Conservation (phyloP, 2,888 invertebrate species). For the Miltochrista miniata region DNA sequence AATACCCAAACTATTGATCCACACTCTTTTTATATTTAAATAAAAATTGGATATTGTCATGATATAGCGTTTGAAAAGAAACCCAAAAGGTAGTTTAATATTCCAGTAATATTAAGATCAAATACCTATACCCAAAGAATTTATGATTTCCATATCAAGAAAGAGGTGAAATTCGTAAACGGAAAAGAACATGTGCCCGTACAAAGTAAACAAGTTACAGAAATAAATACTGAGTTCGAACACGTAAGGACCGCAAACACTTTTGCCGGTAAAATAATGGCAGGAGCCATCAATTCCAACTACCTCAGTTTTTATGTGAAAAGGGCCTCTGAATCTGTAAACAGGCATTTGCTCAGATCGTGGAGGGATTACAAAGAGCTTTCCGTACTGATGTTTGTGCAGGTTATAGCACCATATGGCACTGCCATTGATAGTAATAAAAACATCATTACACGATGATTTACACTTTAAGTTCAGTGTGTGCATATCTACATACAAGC, state of each 20-base stretch:
- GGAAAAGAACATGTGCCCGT: too few species aligned
- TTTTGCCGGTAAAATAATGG: slow-evolving; percentile 22
- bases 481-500: neutral
- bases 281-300: slow-evolving; percentile 39
- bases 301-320: slow-evolving; percentile 46
- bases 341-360: slow-evolving; percentile 47
- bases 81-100: too few species aligned
- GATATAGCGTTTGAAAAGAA: too few species aligned
- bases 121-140: too few species aligned
- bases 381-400: slow-evolving; percentile 47
- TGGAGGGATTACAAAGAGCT: slow-evolving; percentile 45
- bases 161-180: too few species aligned
- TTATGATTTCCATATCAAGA: too few species aligned
- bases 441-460: slow-evolving; percentile 47
- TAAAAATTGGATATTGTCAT: too few species aligned
- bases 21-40: too few species aligned
- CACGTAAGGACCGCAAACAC: slow-evolving; percentile 15
- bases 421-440: slow-evolving; percentile 50
- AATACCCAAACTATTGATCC: too few species aligned
- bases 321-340: slow-evolving; percentile 51
- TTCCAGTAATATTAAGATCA: too few species aligned
- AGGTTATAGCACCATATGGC: slow-evolving; percentile 47
- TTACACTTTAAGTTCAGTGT: slow-evolving; percentile 42
- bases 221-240: slow-evolving; percentile 8
- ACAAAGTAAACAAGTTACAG: too few species aligned